Conservation (phyloP, 2,888 invertebrate species). For the Chrysolina oricalcia region DNA sequence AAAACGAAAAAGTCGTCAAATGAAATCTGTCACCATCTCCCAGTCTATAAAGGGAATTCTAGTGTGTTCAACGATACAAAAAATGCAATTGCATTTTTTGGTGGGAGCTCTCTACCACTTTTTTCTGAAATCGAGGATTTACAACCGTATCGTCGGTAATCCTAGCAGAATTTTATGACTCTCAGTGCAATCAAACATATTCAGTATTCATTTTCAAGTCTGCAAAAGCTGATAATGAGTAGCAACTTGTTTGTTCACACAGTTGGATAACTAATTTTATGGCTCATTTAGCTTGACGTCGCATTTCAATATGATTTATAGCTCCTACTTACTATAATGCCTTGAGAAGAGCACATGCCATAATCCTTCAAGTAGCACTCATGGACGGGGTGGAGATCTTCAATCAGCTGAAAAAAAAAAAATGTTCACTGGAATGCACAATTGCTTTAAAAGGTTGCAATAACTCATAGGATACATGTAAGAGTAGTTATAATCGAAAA, state of each 20-base stretch:
- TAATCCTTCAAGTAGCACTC: constrained; percentile 46
- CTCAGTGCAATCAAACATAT: background rate
- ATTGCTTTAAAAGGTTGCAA: background rate
- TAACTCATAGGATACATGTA: background rate
- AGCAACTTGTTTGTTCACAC: background rate
- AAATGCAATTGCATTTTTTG: too few relatives aligned
- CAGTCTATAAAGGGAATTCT: too few relatives aligned
- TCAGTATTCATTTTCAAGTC: background rate
- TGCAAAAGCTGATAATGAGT: background rate
- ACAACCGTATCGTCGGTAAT: too few relatives aligned
- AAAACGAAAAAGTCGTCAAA: too few relatives aligned
- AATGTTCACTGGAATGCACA: background rate
- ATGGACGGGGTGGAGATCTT: constrained; percentile 38
- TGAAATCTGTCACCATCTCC: too few relatives aligned
- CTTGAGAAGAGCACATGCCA: constrained; percentile 36
- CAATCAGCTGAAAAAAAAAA: constrained; percentile 41
- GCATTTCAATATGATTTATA: constrained; percentile 34
- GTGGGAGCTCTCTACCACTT: too few relatives aligned
- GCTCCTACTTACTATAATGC: constrained; percentile 45
- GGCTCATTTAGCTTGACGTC: constrained; percentile 22
- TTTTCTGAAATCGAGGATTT: too few relatives aligned
- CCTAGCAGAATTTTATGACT: too few relatives aligned
- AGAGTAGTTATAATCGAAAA: too few relatives aligned
- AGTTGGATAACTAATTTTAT: background rate
- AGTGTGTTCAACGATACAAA: too few relatives aligned